Evolutionary conservation across 2,888 invertebrate species (phyloP).

Genomic region (Drosophila suboccidentalis): DNA sequence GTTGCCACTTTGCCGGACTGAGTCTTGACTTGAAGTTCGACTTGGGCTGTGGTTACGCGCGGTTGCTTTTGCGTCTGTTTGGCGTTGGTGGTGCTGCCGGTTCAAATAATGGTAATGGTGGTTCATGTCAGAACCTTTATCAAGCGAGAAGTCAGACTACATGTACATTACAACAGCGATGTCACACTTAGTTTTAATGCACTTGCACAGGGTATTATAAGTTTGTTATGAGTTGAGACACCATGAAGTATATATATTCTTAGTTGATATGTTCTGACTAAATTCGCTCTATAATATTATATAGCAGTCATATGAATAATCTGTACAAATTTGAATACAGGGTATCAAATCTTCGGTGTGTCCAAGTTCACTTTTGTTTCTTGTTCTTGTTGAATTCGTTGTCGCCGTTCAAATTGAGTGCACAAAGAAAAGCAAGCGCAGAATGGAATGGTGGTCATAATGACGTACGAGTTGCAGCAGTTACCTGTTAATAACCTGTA

Average conservation of each 20-base stretch:
- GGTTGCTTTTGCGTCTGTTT: conserved; percentile 48
- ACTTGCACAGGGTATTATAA: neutral
- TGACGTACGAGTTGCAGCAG: conserved; percentile 44
- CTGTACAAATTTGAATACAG: neutral
- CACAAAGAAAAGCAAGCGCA: conserved; percentile 74
- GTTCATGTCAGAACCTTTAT: conserved; percentile 79
- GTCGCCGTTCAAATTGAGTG: conserved; percentile 80
- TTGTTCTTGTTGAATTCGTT: conserved; percentile 33
- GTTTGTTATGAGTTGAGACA: neutral
- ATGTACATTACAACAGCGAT: conserved; percentile 41
- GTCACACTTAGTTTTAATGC: conserved; percentile 50
- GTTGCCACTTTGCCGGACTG: conserved; percentile 9
- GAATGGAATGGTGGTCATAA: conserved; percentile 36
- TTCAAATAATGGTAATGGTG: conserved; percentile 34
- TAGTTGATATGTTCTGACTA: neutral
- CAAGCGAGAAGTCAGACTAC: conserved; percentile 45
- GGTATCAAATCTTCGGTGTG: neutral
- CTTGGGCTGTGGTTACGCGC: conserved; percentile 69
- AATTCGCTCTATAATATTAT: neutral
- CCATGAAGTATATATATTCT: no score
- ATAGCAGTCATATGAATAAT: no score
- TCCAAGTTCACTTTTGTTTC: conserved; percentile 9
- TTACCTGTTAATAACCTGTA: conserved; percentile 80
- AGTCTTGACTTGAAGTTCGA: conserved; percentile 12
- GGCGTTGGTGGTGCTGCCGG: conserved; percentile 26